phyloP scores from a whole-genome alignment of 2,113 vertebrate species.

The Ammodytes marinus region DNA sequence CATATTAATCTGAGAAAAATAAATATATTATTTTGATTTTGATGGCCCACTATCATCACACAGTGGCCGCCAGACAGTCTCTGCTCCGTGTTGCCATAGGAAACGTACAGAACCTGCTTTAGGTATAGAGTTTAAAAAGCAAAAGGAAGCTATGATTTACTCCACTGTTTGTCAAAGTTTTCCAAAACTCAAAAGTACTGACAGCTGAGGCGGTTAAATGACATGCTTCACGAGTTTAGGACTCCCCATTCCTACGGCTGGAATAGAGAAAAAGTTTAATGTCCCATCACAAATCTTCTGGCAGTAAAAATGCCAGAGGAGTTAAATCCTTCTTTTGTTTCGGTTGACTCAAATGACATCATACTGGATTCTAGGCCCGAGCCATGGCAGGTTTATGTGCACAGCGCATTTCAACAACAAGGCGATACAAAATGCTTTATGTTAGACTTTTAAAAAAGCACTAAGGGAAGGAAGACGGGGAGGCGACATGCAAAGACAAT shows the following conservation, averaged over 20 bases:
- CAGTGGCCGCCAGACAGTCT: slow-evolving; percentile 7
- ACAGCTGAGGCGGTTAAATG: slow-evolving; percentile 39
- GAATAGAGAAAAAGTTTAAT: slow-evolving; percentile 34
- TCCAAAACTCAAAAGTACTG: slow-evolving; percentile 9
- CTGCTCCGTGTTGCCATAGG: background rate
- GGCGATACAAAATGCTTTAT: background rate
- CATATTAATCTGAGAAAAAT: no score
- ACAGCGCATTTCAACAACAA: background rate
- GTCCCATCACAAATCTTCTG: slow-evolving; percentile 43
- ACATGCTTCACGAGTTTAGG: slow-evolving; percentile 41
- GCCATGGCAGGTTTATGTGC: background rate
- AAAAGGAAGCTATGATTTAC: background rate
- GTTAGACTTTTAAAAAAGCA: background rate
- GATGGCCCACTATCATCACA: background rate
- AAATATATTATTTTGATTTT: no score
- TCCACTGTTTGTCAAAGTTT: slow-evolving; percentile 17
- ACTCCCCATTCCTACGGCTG: slow-evolving; percentile 26
- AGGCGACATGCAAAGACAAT: no score
- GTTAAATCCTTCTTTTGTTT: slow-evolving; percentile 51
- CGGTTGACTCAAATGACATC: slow-evolving; percentile 32
- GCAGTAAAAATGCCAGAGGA: slow-evolving; percentile 29
- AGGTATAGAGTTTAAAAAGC: slow-evolving; percentile 2
- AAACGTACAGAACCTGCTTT: background rate
- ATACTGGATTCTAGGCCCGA: background rate
- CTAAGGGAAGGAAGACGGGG: background rate